A percentile compares a stretch with the other conserved stretches of the same genome.
These are phyloP conservation scores for Crocuta crocuta DNA, from an alignment of 2,113 vertebrate genomes.

Conservation along the genomic window DNA sequence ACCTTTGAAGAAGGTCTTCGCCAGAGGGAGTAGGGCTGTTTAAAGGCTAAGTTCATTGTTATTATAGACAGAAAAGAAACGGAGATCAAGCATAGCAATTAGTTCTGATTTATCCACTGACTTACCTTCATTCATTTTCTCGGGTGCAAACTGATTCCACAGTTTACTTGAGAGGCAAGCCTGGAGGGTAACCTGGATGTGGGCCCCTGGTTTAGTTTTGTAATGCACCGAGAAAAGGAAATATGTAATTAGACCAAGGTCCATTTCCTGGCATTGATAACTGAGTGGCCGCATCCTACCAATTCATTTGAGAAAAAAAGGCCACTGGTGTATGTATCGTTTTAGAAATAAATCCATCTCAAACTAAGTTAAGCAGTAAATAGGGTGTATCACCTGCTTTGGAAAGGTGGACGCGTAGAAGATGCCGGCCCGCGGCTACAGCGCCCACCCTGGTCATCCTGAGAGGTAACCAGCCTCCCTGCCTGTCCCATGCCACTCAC, in stretches of 20 bases:
- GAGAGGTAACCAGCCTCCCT: background rate
- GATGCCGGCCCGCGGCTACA: background rate
- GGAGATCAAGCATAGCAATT: background rate
- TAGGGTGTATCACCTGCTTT: background rate
- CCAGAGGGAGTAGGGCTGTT: background rate
- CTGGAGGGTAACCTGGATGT: background rate
- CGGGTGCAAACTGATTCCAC: background rate
- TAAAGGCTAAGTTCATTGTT: background rate
- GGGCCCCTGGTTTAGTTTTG: background rate
- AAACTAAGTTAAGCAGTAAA: background rate
- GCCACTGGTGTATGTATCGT: background rate
- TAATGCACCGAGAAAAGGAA: background rate
- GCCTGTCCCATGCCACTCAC: accelerated
- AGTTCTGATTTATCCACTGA: background rate
- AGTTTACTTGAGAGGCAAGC: background rate
- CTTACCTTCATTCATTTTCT: background rate
- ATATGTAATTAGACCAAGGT: background rate
- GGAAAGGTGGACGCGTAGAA: background rate
- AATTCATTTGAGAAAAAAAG: background rate
- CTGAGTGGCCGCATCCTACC: background rate
- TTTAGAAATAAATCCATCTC: conserved; percentile 17
- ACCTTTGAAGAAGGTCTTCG: background rate
- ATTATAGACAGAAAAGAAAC: background rate
- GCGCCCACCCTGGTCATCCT: background rate
- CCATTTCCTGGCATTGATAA: background rate